phyloP scores from a whole-genome alignment of 2,113 vertebrate genomes.

The Ictalurus punctatus region DNA sequence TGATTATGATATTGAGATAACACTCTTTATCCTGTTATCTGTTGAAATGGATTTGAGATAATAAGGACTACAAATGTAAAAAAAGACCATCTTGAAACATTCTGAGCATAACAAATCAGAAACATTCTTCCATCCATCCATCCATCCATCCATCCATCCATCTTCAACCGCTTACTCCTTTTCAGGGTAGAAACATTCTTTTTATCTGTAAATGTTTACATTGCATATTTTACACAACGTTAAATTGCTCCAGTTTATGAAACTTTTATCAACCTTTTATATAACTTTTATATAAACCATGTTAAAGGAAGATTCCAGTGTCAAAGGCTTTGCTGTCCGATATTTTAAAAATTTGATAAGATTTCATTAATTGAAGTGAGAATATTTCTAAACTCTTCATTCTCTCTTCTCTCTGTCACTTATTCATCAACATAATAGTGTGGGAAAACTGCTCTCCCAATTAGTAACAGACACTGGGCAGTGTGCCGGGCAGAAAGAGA shows the following conservation, averaged over 20 bases:
- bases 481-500: conserved; percentile 55
- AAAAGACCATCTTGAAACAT: neutral
- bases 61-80: neutral
- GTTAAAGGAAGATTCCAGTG: neutral
- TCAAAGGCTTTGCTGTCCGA: neutral
- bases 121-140: too few relatives aligned
- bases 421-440: conserved; percentile 62
- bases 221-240: neutral
- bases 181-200: neutral
- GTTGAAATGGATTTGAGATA: conserved; percentile 8
- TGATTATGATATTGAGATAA: conserved; percentile 66
- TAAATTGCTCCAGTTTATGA: neutral
- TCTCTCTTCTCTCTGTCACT: conserved; percentile 56
- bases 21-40: conserved; percentile 62
- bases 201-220: neutral
- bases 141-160: too few relatives aligned
- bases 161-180: too few relatives aligned
- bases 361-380: conserved; percentile 32
- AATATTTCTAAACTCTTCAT: conserved; percentile 47
- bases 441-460: conserved; percentile 70
- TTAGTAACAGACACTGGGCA: conserved; percentile 67
- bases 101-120: neutral
- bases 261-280: neutral
- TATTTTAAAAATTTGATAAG: neutral
- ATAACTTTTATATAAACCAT: too few relatives aligned